These are phyloP conservation scores for Elegia similella DNA, from an alignment of 2,888 invertebrate genomes.

Conservation along the genomic window DNA sequence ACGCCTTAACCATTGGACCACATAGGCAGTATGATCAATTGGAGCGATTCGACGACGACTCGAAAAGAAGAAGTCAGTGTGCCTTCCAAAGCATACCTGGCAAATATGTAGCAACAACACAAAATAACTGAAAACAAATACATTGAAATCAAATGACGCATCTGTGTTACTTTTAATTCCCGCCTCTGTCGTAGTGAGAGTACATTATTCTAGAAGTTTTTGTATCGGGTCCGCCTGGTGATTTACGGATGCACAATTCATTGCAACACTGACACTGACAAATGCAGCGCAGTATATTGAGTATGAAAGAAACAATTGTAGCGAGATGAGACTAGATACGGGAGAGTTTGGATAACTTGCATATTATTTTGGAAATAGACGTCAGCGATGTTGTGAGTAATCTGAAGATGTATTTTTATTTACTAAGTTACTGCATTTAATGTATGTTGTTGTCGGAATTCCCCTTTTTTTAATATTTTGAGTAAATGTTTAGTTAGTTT, in stretches of 20 bases:
- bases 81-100: too few species aligned
- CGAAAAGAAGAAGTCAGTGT: too few species aligned
- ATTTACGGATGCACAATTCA: conserved; percentile 53
- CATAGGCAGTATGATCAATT: too few species aligned
- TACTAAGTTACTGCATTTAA: too few species aligned
- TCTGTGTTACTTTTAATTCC: conserved; percentile 9
- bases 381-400: neutral
- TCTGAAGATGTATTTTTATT: too few species aligned
- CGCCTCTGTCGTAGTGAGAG: conserved; percentile 25
- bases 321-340: neutral
- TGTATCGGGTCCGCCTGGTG: conserved; percentile 42
- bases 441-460: too few species aligned
- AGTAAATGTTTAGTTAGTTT: too few species aligned
- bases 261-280: conserved; percentile 49
- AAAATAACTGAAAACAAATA: neutral
- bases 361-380: neutral
- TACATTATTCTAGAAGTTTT: conserved; percentile 46
- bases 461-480: too few species aligned
- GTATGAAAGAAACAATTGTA: conserved; percentile 30
- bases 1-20: too few species aligned
- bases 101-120: neutral
- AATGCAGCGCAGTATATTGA: conserved; percentile 46
- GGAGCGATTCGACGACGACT: too few species aligned
- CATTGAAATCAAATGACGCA: neutral
- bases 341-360: neutral